Conservation (phyloP, 2,113 vertebrate species). For the Archilochus colubris region DNA sequence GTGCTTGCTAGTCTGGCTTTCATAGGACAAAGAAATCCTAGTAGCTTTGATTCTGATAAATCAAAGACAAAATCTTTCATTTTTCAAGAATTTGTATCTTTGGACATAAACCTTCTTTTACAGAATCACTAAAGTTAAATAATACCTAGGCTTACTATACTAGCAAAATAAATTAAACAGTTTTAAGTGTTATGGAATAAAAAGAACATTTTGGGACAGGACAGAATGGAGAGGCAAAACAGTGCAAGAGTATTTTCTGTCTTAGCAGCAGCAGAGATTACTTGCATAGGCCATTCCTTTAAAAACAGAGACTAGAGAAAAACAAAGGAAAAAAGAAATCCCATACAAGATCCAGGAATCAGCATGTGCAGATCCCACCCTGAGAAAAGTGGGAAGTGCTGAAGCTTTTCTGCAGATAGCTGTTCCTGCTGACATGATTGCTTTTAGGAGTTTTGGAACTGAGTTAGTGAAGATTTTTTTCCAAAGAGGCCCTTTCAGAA, state of each 20-base stretch:
- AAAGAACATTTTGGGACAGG: background rate
- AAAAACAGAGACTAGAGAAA: background rate
- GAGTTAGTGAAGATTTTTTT: background rate
- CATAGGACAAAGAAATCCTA: background rate
- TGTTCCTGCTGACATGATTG: background rate
- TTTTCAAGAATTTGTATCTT: background rate
- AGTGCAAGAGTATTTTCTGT: background rate
- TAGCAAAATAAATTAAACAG: background rate
- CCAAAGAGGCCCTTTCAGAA: background rate
- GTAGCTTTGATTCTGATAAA: background rate
- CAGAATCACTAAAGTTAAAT: background rate
- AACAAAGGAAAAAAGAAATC: background rate
- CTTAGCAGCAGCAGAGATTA: background rate
- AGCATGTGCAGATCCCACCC: background rate
- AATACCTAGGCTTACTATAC: background rate
- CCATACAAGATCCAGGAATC: background rate
- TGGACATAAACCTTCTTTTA: background rate
- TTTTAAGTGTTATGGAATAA: background rate
- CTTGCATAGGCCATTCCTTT: background rate
- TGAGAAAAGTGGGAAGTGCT: fast-evolving
- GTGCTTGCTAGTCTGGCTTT: background rate
- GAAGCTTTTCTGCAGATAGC: background rate
- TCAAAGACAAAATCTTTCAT: background rate
- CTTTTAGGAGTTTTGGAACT: background rate
- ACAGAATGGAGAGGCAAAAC: background rate